Evolutionary conservation across 2,113 vertebrate genomes (phyloP), one percentile per base, ranked within the genome.

Genomic region (Cygnus atratus): DNA sequence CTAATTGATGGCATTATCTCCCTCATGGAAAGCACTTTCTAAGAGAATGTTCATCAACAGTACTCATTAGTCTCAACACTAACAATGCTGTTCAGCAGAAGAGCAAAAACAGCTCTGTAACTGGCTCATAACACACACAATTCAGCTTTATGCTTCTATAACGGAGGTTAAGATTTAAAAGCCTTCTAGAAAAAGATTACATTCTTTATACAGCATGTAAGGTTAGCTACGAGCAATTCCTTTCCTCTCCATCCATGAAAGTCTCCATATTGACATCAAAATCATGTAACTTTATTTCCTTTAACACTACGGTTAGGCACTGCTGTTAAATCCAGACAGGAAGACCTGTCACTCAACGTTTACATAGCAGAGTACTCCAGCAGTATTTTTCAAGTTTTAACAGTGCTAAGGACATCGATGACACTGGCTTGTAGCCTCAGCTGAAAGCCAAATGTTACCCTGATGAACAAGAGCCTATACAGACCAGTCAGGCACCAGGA

Each of bases 1-100:
- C 97, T 98, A 98, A 98, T 96, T 97, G 97, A 97, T 97, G 95
- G 97, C 96, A 98, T 97, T 96, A 94, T 90, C 94, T 97, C 96
- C 96, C 97, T 96, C 55, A 82, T 20, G 90, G 92, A 95, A 95
- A 94, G 92, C 97, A 95, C 93, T 96, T 93, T 96, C 94, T 97
- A 95, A 82, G 88, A 96, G 90, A 97, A 98, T 54, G 4, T 95
- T 98, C 96, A 97, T 96, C 97, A 98, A 79, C 96, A 95, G 95
- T 83, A 94, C 93, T 98, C 95, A 97, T 97, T 97, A 97, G 92
- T 94, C 93, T 97, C 97, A 98, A 97, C 94, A 96, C 93, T 97
- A 97, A 97, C 89, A 96, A 97, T 73, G 74, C 78, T 96, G 97
- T 71, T 97, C 91, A 96, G 82, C 25, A 95, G 96, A 97, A 95